Percentiles rank a stretch among this genome's conserved stretches.
Evolutionary conservation across 2,797 vertebrate genomes (phyloP).

Genomic region (Stomatorhinus walkeri): DNA sequence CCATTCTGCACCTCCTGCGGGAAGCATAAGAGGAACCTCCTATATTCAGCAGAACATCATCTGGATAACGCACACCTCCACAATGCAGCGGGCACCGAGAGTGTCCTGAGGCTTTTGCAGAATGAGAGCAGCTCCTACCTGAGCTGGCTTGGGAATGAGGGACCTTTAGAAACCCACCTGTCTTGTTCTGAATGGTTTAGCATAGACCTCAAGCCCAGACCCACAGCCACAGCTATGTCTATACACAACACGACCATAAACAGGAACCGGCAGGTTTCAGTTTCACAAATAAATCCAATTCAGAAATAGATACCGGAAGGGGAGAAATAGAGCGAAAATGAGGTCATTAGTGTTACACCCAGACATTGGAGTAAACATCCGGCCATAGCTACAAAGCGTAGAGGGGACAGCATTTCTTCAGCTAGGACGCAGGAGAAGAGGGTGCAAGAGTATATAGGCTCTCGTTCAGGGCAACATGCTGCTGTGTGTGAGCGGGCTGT

Average conservation of each 20-base stretch:
- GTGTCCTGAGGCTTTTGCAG: neutral
- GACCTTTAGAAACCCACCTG: neutral
- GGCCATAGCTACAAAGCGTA: neutral
- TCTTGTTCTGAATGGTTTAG: neutral
- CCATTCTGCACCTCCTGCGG: conserved; percentile 96
- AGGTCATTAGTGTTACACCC: neutral
- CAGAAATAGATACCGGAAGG: neutral
- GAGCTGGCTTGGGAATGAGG: neutral
- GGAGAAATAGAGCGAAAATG: neutral
- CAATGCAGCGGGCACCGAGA: neutral
- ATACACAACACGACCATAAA: neutral
- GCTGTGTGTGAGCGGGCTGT: neutral
- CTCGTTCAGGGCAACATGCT: neutral
- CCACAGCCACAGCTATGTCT: neutral
- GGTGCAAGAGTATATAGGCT: neutral
- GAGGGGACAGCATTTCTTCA: neutral
- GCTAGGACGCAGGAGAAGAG: neutral
- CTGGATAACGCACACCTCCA: neutral
- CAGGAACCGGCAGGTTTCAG: neutral
- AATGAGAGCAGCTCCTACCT: neutral
- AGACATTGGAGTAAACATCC: neutral
- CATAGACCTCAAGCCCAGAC: neutral
- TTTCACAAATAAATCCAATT: neutral
- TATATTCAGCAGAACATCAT: neutral
- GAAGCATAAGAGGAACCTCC: conserved; percentile 29